Conservation (phyloP, 2,888 invertebrate genomes). For the Lasioglossum pauxillum region DNA sequence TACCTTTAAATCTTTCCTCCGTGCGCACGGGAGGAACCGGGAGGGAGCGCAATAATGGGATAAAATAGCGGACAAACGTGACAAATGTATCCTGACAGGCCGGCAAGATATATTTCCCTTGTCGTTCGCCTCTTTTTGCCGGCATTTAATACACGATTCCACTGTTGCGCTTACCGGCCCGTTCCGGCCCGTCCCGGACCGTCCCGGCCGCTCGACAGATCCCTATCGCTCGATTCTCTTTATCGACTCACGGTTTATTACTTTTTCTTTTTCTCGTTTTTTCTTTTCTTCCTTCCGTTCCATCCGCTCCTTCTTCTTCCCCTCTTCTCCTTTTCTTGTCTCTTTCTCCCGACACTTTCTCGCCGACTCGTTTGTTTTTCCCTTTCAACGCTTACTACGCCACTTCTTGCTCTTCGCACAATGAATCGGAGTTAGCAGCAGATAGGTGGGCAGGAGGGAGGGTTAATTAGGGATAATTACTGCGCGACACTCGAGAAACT, state of each 20-base stretch:
- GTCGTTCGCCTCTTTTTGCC: constrained; percentile 57
- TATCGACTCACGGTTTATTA: constrained; percentile 50
- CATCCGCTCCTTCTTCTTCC: background rate
- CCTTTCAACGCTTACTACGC: constrained; percentile 12
- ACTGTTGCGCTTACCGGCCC: constrained; percentile 51
- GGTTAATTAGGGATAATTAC: constrained; percentile 19
- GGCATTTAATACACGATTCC: constrained; percentile 59
- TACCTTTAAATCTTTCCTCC: constrained; percentile 60
- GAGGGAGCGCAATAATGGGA: constrained; percentile 60
- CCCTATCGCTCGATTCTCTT: constrained; percentile 56
- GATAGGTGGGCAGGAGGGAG: background rate
- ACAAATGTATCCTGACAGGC: constrained; percentile 63
- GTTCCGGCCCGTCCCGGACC: background rate
- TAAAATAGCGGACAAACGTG: constrained; percentile 65
- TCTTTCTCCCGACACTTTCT: constrained; percentile 16
- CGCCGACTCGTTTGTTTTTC: constrained; percentile 6
- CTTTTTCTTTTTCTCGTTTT: constrained; percentile 21
- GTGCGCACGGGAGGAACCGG: constrained; percentile 15
- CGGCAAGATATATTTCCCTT: constrained; percentile 58
- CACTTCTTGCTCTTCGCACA: constrained; percentile 3
- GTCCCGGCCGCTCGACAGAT: constrained; percentile 44
- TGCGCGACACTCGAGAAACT: constrained; percentile 3
- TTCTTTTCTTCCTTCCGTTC: background rate
- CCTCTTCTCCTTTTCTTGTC: background rate
- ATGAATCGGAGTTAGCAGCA: constrained; percentile 1